Evolutionary conservation across 2,797 vertebrate species (phyloP), one percentile per base, ranked within the genome.

Genomic region (Phrynocephalus vlangalii): DNA sequence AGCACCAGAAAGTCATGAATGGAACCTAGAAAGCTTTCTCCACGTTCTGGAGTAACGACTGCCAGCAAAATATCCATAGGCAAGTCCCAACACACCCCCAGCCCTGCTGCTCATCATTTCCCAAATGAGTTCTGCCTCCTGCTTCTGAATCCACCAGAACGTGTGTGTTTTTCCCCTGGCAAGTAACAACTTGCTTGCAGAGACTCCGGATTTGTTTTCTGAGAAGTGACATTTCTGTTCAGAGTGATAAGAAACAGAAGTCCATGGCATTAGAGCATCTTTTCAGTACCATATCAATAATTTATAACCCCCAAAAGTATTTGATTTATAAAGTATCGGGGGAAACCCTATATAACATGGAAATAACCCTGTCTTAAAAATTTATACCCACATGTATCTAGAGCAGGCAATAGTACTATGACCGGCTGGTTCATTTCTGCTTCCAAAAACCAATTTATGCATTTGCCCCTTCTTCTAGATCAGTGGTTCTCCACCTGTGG

Each of bases 51-150:
- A 10, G 44, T 26, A 67, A 79, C 38, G 84, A 86, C 44, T 84
- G 77, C 7, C 81, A 52, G 83, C 90, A 73, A 73, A 33, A 24
- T n/a, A 73, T 52, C 26, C 84, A 88, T 11, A 77, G 67, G 11
- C 18, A 87, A 44, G 11, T 71, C 60, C 75, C 11, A 15, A 38
- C 4, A 11, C 22, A 26, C 66, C 6, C 16, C 75, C 38, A 50
- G 13, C 24, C 13, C 5, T 63, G 52, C 33, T 20, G 63, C 81
- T 92, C 20, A n/a, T 77, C 88, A 6, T 92, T 93, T 89, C 80
- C 80, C 82, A 66, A 84, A 18, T 11, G 52, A 3, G 15, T 72
- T 71, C 16, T 33, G 60, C 13, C 6, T 78, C 38, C 30, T n/a
- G 2, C 67, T 26, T 83, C 66, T 44, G 56, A 44, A 71, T 83